Percentiles rank a stretch among this genome's conserved stretches.
phyloP scores from a whole-genome alignment of 2,797 vertebrate genomes.

The Ibycter americanus region DNA sequence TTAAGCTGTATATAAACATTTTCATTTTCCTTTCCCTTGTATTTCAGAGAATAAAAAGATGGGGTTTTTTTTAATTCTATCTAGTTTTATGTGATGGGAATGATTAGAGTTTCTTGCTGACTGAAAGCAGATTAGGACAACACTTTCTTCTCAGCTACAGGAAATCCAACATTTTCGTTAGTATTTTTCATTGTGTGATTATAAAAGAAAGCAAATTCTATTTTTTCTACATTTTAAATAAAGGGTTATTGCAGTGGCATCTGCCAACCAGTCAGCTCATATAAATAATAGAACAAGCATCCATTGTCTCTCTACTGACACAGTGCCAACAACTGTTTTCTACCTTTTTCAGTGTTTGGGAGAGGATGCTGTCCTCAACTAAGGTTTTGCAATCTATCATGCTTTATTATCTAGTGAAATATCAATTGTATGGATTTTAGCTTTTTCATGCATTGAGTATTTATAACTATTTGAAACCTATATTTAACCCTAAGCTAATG shows the following conservation, averaged over 20 bases:
- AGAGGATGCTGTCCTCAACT: conserved; percentile 13
- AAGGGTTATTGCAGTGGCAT: conserved; percentile 54
- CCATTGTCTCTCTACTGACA: conserved; percentile 54
- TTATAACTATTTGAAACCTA: not conserved
- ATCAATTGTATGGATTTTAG: not conserved
- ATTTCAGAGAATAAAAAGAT: not conserved
- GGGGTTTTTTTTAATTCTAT: not conserved
- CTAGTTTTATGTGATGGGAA: not conserved
- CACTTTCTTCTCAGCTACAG: conserved; percentile 23
- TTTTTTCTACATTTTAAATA: conserved; percentile 59
- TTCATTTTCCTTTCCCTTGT: not conserved
- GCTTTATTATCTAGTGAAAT: conserved; percentile 14
- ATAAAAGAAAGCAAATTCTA: conserved; percentile 62
- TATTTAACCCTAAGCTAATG: not conserved
- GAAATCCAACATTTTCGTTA: conserved; percentile 51
- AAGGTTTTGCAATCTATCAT: not conserved
- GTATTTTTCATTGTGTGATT: conserved; percentile 47
- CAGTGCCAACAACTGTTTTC: conserved; percentile 46
- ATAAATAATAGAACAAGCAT: conserved; percentile 72
- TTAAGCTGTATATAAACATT: not conserved
- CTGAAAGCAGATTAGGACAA: conserved; percentile 22
- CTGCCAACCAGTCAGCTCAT: conserved; percentile 69
- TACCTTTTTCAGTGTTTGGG: conserved; percentile 8
- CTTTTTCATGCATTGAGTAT: not conserved
- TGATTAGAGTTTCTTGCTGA: not conserved